Base-by-base conservation (phyloP, 2,113 vertebrate species). In the Amblyopsis rosae region DNA sequence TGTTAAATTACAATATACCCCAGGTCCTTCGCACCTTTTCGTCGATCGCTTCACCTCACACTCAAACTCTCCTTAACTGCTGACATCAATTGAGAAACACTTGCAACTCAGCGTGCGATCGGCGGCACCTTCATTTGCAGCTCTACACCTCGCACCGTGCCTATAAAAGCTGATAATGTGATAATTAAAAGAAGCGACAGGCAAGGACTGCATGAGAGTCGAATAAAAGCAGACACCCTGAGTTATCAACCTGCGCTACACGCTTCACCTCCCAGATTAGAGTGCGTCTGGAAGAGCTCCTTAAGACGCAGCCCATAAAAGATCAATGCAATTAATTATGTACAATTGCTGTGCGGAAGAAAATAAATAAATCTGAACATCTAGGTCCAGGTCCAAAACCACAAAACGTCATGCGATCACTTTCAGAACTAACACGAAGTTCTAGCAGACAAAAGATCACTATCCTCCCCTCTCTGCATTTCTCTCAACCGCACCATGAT, bases 111-210 rank as follows among this genome's bases (percentile, higher is more conserved):
- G 92, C 86, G 80, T 93, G 91, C 90, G 85, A 93, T 86, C 89
- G 83, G 86, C 9, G 3, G 86, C 90, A 82, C 91, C 92, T 87
- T 79, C 82, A 92, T 94, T 94, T 92, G 92, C 93, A 93, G 93
- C 93, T 93, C 90, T 82, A 87, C 88, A 93, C 79, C 93, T 90
- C 91, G 80, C 93, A 74, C 86, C 90, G 90, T 91, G 87, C 77
- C 95, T 94, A 93, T 94, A 92, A 94, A 95, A 88, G 93, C 93
- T 94, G 94, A 93, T 97, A 96, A 98, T 95, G 94, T 94, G 95
- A 95, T 97, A 95, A 98, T 98, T 98, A 98, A 96, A 98, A 86
- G 92, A 94, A 92, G 95, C 96, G 94, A 95, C 94, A 94, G 95
- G 90, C 91, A 93, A 92, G 87, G 90, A 94, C 94, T 94, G 93